Evolutionary conservation across 1,140 invertebrate species (phyloP), one percentile per base, ranked within the genome.

Genomic region (Polypedilum pembai): DNA sequence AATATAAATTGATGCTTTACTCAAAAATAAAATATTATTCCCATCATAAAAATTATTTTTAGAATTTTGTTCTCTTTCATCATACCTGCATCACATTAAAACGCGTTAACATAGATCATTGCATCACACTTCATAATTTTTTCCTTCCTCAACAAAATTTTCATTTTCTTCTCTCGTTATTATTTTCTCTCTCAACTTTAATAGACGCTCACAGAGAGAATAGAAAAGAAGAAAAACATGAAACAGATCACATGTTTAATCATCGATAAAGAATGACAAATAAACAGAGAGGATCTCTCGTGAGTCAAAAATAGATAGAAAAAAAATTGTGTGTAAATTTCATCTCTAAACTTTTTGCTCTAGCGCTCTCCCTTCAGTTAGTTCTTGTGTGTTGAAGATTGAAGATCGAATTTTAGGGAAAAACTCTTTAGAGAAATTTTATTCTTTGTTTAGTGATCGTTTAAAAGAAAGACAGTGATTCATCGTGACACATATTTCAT

Each of bases 261-360:
- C 45, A 56, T 1, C 10, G 45, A 56, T 0, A 56, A 12, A 56
- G n/a, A 56, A n/a, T 56, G 45, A 56, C 45, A 56, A 56, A 56
- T 56, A 56, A 56, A 56, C 45, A 56, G 45, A 56, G 45, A 56
- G n/a, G 45, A 56, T 56, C 45, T 56, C 45, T 15, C 45, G n/a
- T 56, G 12, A 56, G 12, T n/a, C 45, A 56, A 56, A 56, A 56
- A 56, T 56, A 56, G 45, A 56, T n/a, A 33, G 24, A 33, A 5
- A 33, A 33, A 33, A 33, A 45, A 56, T 15, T 56, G 45, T 56
- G 8, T 56, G 45, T n/a, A 56, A 56, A 12, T 56, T 33, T 33
- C 24, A 33, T 56, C 45, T 56, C 45, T 56, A 15, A 56, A 15
- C n/a, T 56, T 56, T 56, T n/a, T 56, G 12, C 12, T 56, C 45